Base-by-base conservation (phyloP, 2,888 invertebrate species). In the Caenorhabditis auriculariae region DNA sequence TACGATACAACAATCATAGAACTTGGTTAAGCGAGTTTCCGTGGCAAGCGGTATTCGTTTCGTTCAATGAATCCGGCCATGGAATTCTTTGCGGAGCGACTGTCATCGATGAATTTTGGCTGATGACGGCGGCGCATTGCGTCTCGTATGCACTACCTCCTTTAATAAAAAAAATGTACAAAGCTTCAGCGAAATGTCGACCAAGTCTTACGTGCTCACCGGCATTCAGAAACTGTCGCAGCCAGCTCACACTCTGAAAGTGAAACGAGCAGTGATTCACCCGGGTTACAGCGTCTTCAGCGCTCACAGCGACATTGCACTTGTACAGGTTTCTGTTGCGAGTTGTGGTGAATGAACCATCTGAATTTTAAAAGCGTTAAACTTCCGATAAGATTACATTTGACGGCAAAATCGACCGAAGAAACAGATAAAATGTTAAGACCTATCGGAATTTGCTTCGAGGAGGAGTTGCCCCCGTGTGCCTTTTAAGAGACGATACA, bases 51-150 rank as follows among this genome's bases (percentile, higher is more conserved):
- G 47, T 55, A 1, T 24, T 54, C 1, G 42, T 59, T 21, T 49
- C 54, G 9, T 48, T 38, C 4, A 21, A 58, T n/a, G 28, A 4
- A 7, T 38, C 43, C 19, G 52, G 52, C 12, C 39, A 58, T 32
- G 66, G 61, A 17, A 64, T 66, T 12, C 12, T 70, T 9, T 70
- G 70, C 44, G 70, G 70, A 41, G 70, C 58, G 0, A 70, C 70
- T 21, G 65, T 67, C 3, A 21, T 70, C 29, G 66, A 70, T 41
- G 53, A 60, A 3, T 37, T 35, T 50, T 62, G 65, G 60, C 38
- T 67, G 12, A 17, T 70, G 23, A 70, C 70, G 2, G 70, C 70
- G 2, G 70, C 62, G n/a, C 70, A 70, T 59, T 70, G 70, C 56
- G 57, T 51, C 17, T n/a, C n/a, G n/a, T n/a, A n/a, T n/a, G n/a